phyloP scores from a whole-genome alignment of 2,797 vertebrate species.

The Anolis apletophallus region DNA sequence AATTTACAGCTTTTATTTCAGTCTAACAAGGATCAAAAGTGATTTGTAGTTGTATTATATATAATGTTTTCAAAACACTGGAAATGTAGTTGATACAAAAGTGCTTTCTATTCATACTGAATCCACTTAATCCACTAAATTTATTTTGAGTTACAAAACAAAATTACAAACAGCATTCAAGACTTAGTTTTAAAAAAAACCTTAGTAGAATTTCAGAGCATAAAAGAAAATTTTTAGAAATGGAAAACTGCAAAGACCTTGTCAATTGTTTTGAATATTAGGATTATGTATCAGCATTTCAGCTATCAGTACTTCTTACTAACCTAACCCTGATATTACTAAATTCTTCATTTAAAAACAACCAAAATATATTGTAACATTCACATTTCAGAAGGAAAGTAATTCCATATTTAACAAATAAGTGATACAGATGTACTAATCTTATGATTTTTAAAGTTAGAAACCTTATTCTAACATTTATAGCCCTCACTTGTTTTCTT shows the following conservation, averaged over 20 bases:
- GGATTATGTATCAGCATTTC: constrained; percentile 16
- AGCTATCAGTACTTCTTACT: not conserved
- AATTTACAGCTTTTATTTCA: constrained; percentile 58
- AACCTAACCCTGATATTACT: not conserved
- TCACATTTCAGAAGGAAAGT: not conserved
- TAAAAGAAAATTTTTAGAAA: not conserved
- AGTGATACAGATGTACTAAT: not conserved
- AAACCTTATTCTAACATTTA: not conserved
- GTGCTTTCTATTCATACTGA: constrained; percentile 26
- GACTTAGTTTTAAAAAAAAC: not conserved
- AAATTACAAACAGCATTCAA: not conserved
- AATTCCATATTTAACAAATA: not conserved
- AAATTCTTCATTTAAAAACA: not conserved
- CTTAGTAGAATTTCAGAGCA: not conserved
- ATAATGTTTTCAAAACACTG: constrained; percentile 58
- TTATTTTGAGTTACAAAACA: not conserved
- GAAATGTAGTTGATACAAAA: constrained; percentile 53
- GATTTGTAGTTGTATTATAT: constrained; percentile 65
- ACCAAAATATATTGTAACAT: constrained; percentile 17
- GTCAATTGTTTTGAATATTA: constrained; percentile 41
- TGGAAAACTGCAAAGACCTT: constrained; percentile 13
- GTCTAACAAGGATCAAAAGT: constrained; percentile 43
- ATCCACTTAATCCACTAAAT: not conserved
- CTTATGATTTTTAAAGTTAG: not conserved
- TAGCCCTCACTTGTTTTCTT: not conserved